Evolutionary conservation across 2,797 vertebrate genomes (phyloP).

Genomic region (Sebastes taczanowskii): DNA sequence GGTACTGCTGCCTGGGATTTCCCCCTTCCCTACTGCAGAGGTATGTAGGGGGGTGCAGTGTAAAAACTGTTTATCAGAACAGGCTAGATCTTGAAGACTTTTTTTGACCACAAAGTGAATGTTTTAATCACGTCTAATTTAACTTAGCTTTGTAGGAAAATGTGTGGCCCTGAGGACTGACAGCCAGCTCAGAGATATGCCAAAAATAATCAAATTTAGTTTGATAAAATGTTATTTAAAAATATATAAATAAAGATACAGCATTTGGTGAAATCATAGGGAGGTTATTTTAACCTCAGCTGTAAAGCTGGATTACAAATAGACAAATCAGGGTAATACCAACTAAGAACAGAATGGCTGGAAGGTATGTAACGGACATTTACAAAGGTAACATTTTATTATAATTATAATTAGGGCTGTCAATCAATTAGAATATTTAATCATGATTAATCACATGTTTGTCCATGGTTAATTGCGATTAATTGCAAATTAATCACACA

Average conservation of each 20-base stretch:
- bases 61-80: background rate
- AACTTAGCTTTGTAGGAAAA: background rate
- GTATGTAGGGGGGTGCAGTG: constrained; percentile 66
- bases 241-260: background rate
- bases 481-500: too few relatives aligned
- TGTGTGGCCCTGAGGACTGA: background rate
- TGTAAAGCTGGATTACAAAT: background rate
- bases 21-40: constrained; percentile 96
- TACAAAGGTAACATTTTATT: background rate
- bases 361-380: background rate
- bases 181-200: background rate
- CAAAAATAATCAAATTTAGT: background rate
- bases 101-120: background rate
- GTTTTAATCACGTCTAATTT: background rate
- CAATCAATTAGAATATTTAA: too few relatives aligned
- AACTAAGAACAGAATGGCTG: background rate
- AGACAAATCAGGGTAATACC: background rate
- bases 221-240: background rate
- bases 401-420: too few relatives aligned
- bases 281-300: background rate
- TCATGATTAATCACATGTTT: too few relatives aligned
- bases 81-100: background rate
- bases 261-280: background rate
- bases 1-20: constrained; percentile 96
- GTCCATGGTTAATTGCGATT: too few relatives aligned